Evolutionary conservation across 2,888 invertebrate species (phyloP).

Genomic region (Microctonus brassicae): DNA sequence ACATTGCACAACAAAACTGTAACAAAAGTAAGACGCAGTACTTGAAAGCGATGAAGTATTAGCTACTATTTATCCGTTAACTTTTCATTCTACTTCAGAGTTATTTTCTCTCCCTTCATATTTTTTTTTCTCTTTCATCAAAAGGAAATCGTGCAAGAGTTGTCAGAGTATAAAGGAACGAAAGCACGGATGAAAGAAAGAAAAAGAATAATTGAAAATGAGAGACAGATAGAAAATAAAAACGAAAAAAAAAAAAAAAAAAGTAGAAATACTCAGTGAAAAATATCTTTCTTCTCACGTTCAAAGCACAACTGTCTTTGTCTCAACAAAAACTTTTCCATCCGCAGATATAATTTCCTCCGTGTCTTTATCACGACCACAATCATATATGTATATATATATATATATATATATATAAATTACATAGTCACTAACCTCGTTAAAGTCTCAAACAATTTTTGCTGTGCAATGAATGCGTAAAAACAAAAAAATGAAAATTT

Average conservation of each 20-base stretch:
- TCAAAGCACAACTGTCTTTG: background rate
- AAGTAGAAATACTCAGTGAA: background rate
- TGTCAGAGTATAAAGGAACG: background rate
- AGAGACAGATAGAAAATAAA: background rate
- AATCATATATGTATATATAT: background rate
- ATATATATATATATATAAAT: background rate
- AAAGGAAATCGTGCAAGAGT: background rate
- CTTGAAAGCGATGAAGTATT: conserved; percentile 46
- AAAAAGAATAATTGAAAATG: background rate
- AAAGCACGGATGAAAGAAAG: background rate
- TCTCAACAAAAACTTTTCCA: conserved; percentile 39
- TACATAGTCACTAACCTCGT: background rate
- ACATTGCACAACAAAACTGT: no score
- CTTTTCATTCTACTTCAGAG: conserved; percentile 45
- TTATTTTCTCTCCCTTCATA: background rate
- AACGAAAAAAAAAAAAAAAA: background rate
- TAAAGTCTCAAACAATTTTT: background rate
- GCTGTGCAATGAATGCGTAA: background rate
- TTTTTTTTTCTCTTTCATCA: no score
- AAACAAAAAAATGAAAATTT: background rate
- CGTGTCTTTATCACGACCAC: background rate
- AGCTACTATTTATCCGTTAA: conserved; percentile 57
- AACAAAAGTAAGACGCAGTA: conserved; percentile 13
- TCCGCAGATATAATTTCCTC: conserved; percentile 22
- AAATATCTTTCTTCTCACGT: background rate